These are phyloP conservation scores for Danio tinwini DNA, from an alignment of 2,797 vertebrate genomes.

Conservation along the genomic window DNA sequence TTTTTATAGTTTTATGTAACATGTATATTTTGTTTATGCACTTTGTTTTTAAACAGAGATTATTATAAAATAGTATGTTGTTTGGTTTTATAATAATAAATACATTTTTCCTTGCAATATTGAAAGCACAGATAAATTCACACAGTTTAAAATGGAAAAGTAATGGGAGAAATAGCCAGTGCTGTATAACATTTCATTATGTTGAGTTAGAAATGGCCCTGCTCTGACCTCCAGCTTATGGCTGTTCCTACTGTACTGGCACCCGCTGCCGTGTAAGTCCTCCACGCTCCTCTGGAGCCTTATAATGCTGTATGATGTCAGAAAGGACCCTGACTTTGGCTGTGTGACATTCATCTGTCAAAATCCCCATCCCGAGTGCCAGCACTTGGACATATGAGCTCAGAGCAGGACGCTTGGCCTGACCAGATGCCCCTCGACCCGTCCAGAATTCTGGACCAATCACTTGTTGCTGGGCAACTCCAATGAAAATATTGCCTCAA, in stretches of 20 bases:
- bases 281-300: constrained; percentile 45
- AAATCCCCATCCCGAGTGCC: constrained; percentile 80
- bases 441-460: constrained; percentile 80
- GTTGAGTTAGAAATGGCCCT: constrained; percentile 47
- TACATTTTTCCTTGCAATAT: not conserved
- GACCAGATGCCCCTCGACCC: constrained; percentile 66
- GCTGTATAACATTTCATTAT: constrained; percentile 44
- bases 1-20: not conserved
- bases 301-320: constrained; percentile 77
- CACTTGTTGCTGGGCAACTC: constrained; percentile 86
- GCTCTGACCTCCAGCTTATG: constrained; percentile 52
- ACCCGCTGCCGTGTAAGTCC: constrained; percentile 27
- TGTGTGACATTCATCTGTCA: constrained; percentile 78
- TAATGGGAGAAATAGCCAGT: constrained; percentile 41
- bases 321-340: constrained; percentile 77
- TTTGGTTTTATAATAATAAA: not conserved
- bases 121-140: not conserved
- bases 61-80: not conserved
- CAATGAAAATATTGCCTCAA: constrained; percentile 83
- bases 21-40: not conserved
- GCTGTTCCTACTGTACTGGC: constrained; percentile 59
- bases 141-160: constrained; percentile 12
- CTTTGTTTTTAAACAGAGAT: not conserved
- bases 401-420: constrained; percentile 76
- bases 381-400: constrained; percentile 77